Evolutionary conservation across 2,888 invertebrate genomes (phyloP).

Genomic region (Megastigmus dorsalis): DNA sequence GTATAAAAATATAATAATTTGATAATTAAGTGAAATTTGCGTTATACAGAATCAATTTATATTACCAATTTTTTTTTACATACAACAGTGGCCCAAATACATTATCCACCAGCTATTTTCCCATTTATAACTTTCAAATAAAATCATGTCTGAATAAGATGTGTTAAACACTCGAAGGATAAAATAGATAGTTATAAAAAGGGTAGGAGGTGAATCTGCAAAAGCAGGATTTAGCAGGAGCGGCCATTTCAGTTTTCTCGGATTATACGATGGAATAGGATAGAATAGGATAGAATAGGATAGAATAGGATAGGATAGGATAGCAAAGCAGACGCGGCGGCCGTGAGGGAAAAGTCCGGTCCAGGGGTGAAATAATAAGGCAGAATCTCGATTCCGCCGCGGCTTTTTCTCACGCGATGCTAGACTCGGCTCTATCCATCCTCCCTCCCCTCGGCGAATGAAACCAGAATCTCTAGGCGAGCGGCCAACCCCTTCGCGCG

Average conservation of each 20-base stretch:
- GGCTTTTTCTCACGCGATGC: slow-evolving; percentile 72
- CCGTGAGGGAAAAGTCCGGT: slow-evolving; percentile 45
- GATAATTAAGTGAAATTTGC: no score
- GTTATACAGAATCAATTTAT: no score
- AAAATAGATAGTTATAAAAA: no score
- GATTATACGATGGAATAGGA: no score
- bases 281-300: no score
- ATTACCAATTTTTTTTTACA: no score
- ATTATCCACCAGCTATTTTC: not conserved
- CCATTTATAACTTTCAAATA: no score
- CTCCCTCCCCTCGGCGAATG: slow-evolving; percentile 62
- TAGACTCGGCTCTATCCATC: slow-evolving; percentile 55
- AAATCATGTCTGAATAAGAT: no score
- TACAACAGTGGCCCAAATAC: no score
- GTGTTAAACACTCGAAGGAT: no score
- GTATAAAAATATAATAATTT: no score
- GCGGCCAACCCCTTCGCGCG: slow-evolving; percentile 66
- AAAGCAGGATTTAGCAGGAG: not conserved
- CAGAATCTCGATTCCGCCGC: slow-evolving; percentile 50
- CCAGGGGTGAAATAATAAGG: slow-evolving; percentile 47
- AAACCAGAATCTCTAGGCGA: slow-evolving; percentile 71
- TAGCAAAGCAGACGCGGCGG: not conserved
- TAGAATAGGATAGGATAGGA: no score
- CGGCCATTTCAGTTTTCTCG: slow-evolving; percentile 29
- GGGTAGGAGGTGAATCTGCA: not conserved